phyloP scores from a whole-genome alignment of 2,888 invertebrate genomes.

The Gnatocerus cornutus region DNA sequence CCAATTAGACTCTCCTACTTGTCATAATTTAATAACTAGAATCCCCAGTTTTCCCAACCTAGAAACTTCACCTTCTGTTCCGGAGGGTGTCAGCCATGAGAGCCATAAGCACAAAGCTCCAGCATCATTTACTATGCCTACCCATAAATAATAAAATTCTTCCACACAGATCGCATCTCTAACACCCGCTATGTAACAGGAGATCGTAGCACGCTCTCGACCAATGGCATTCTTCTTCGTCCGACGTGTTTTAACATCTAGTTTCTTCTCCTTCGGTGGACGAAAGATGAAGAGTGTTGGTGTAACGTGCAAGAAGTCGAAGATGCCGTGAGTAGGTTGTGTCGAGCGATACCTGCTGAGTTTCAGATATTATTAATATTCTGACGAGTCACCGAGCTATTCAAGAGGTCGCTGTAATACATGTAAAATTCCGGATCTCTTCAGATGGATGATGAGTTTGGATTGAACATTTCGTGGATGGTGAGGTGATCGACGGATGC shows the following conservation, averaged over 20 bases:
- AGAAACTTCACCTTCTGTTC: not conserved
- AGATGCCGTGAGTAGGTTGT: slow-evolving; percentile 62
- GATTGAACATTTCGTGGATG: slow-evolving; percentile 11
- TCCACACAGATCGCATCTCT: slow-evolving; percentile 61
- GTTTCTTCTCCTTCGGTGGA: slow-evolving; percentile 52
- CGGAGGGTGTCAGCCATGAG: slow-evolving; percentile 14
- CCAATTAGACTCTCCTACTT: not conserved
- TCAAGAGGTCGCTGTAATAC: slow-evolving; percentile 59
- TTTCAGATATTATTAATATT: slow-evolving; percentile 65
- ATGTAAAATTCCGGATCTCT: slow-evolving; percentile 52
- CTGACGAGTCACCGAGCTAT: slow-evolving; percentile 67
- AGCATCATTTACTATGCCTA: slow-evolving; percentile 60
- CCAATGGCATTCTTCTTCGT: slow-evolving; percentile 58
- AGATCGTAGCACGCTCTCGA: slow-evolving; percentile 58
- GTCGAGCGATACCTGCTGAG: slow-evolving; percentile 64
- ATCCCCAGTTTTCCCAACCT: not conserved
- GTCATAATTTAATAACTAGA: not conserved
- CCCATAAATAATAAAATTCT: slow-evolving; percentile 62
- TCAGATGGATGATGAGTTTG: slow-evolving; percentile 21
- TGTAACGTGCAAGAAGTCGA: slow-evolving; percentile 57
- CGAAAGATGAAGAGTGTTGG: slow-evolving; percentile 51
- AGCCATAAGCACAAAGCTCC: slow-evolving; percentile 37
- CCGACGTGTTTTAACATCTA: slow-evolving; percentile 26
- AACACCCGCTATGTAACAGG: slow-evolving; percentile 63
- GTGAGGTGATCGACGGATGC: not conserved